Percentiles rank a stretch among this genome's conserved stretches.
These are phyloP conservation scores for Lymantria monacha DNA, from an alignment of 2,888 invertebrate species.

Conservation along the genomic window DNA sequence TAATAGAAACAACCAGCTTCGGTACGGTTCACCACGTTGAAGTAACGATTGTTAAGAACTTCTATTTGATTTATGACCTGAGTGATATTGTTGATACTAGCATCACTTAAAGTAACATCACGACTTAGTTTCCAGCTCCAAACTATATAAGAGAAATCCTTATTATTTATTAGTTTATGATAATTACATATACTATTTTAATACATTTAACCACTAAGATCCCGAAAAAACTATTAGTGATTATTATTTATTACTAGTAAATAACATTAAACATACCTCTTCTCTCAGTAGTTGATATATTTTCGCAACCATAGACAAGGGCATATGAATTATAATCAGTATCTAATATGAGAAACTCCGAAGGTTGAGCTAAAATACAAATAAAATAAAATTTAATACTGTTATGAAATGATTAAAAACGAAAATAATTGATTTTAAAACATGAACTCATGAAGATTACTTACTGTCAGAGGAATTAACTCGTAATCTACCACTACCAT, in stretches of 20 bases:
- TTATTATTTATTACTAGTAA: too few relatives aligned
- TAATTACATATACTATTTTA: neutral
- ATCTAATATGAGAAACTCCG: slow-evolving; percentile 44
- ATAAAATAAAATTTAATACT: neutral
- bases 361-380: neutral
- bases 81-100: slow-evolving; percentile 36
- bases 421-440: too few relatives aligned
- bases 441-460: neutral
- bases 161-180: neutral
- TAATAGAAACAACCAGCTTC: slow-evolving; percentile 34
- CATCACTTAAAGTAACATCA: slow-evolving; percentile 26
- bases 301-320: slow-evolving; percentile 82
- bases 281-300: slow-evolving; percentile 41
- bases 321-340: slow-evolving; percentile 83
- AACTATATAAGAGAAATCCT: slow-evolving; percentile 30
- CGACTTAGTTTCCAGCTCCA: slow-evolving; percentile 60
- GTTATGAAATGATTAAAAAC: too few relatives aligned
- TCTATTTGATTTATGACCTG: slow-evolving; percentile 30
- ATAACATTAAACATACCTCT: too few relatives aligned
- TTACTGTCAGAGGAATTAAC: slow-evolving; percentile 64
- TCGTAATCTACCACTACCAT: slow-evolving; percentile 75
- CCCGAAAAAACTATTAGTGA: neutral
- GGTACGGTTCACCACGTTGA: slow-evolving; percentile 33
- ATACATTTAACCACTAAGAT: neutral
- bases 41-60: slow-evolving; percentile 46